Evolutionary conservation across 2,888 invertebrate species (phyloP).

Genomic region (Folsomia manolachei): DNA sequence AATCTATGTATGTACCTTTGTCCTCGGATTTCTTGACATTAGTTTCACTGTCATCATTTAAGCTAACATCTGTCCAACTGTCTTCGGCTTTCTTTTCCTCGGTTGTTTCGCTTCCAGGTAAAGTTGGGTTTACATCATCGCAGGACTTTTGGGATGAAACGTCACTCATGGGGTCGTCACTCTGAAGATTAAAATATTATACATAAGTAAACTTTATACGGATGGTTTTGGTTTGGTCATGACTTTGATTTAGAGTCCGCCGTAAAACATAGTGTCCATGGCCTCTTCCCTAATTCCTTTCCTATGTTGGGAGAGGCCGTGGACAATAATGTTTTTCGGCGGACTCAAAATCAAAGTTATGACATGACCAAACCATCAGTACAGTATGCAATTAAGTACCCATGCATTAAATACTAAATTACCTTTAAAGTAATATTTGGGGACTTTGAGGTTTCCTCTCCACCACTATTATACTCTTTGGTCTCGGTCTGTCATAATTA

Average conservation of each 20-base stretch:
- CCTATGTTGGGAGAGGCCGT: no score
- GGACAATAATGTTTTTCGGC: neutral
- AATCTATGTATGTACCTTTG: conserved; percentile 42
- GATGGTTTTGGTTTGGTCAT: no score
- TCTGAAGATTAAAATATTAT: conserved; percentile 64
- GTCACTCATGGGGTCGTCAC: conserved; percentile 81
- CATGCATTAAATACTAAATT: conserved; percentile 14
- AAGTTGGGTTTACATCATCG: conserved; percentile 45
- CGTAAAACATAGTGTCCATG: no score
- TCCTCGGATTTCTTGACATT: conserved; percentile 46
- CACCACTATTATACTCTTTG: conserved; percentile 32
- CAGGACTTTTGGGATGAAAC: conserved; percentile 49
- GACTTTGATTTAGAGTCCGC: no score
- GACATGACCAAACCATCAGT: no score
- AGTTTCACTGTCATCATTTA: conserved; percentile 71
- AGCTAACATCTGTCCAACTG: conserved; percentile 88
- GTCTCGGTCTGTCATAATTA: conserved; percentile 34
- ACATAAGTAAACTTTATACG: no score
- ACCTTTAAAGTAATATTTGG: conserved; percentile 50
- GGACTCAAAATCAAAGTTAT: no score
- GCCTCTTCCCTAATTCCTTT: no score
- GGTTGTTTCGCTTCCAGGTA: conserved; percentile 41
- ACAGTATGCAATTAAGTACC: no score
- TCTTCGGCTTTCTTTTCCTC: conserved; percentile 79
- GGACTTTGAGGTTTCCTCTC: conserved; percentile 48